Conservation (phyloP, 2,113 vertebrate genomes). For the Dasyornis broadbenti region DNA sequence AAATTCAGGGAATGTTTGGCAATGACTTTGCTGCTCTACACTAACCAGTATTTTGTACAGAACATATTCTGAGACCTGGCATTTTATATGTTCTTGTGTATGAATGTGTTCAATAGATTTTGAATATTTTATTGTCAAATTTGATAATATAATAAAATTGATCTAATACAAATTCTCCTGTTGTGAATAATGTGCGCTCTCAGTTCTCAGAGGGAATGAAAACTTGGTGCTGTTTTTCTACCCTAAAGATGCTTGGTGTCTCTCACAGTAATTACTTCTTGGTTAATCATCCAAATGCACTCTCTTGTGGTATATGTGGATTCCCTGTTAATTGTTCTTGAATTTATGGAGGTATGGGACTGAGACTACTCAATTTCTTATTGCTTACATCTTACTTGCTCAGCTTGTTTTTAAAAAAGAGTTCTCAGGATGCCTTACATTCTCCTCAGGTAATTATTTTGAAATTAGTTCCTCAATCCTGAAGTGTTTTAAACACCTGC, state of each 20-base stretch:
- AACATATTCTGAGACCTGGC: conserved; percentile 43
- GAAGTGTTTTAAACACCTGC: neutral
- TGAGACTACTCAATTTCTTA: neutral
- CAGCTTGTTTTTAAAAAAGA: neutral
- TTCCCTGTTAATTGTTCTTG: neutral
- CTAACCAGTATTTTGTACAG: conserved; percentile 66
- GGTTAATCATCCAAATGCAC: neutral
- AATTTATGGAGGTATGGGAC: neutral
- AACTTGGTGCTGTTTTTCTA: neutral
- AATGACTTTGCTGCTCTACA: conserved; percentile 58
- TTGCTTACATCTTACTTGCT: neutral
- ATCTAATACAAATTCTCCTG: conserved; percentile 33
- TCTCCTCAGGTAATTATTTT: neutral
- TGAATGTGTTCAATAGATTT: conserved; percentile 44
- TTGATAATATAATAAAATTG: conserved; percentile 69
- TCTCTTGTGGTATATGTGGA: neutral
- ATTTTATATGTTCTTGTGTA: conserved; percentile 64
- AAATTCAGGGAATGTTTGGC: conserved; percentile 61
- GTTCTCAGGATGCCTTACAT: neutral
- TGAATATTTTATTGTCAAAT: conserved; percentile 56
- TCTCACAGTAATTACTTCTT: neutral
- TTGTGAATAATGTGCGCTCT: neutral
- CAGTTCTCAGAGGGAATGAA: neutral
- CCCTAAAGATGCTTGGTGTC: neutral
- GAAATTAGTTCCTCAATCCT: neutral